These are phyloP conservation scores for Rhodinocichla rosea DNA, from an alignment of 2,113 vertebrate genomes.

Conservation along the genomic window DNA sequence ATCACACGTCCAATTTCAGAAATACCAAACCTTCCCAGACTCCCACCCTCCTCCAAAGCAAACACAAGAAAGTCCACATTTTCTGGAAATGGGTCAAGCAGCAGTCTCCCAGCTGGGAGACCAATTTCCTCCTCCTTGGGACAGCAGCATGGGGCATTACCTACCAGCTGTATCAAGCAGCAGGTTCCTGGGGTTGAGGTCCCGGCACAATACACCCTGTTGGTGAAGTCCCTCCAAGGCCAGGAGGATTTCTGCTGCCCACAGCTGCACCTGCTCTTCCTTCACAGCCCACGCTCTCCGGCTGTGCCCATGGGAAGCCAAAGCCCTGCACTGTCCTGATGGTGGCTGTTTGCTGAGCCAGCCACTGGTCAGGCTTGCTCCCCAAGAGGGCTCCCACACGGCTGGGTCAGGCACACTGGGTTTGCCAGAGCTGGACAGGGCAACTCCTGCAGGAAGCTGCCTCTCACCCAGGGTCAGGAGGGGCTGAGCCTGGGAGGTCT, in stretches of 20 bases:
- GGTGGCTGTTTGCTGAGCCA: not conserved
- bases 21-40: not conserved
- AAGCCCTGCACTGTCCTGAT: not conserved
- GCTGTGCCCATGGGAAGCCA: not conserved
- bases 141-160: not conserved
- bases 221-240: slow-evolving; percentile 93
- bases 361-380: not conserved
- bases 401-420: not conserved
- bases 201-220: slow-evolving; percentile 92
- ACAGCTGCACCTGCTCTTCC: slow-evolving; percentile 84
- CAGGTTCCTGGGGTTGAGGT: slow-evolving; percentile 95
- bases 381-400: accelerated
- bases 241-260: slow-evolving; percentile 90
- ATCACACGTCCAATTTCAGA: not conserved
- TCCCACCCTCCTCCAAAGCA: not conserved
- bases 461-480: not conserved
- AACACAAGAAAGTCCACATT: not conserved
- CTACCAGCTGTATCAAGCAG: slow-evolving; percentile 87
- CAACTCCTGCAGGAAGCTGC: not conserved
- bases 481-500: not conserved
- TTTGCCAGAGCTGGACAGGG: not conserved
- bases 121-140: not conserved
- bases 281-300: slow-evolving; percentile 73
- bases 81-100: not conserved
- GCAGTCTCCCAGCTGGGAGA: not conserved